phyloP scores from a whole-genome alignment of 2,888 invertebrate genomes.

The Cephus spinipes region DNA sequence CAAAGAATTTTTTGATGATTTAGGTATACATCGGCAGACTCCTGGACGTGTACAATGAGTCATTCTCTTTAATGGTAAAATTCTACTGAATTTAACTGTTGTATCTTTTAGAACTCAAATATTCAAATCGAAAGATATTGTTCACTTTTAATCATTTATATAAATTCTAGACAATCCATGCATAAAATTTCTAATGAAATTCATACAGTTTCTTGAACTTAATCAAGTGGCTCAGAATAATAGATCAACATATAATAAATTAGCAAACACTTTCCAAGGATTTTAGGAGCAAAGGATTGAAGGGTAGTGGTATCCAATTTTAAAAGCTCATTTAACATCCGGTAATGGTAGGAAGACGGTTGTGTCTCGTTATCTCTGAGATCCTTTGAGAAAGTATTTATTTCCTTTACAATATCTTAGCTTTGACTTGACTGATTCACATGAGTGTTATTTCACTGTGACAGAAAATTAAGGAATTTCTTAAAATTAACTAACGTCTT shows the following conservation, averaged over 20 bases:
- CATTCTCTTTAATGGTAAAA: background rate
- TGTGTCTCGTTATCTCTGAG: background rate
- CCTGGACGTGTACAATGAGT: background rate
- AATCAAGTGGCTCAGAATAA: background rate
- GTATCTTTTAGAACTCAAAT: background rate
- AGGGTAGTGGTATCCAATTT: background rate
- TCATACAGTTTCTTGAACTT: background rate
- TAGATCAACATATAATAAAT: background rate
- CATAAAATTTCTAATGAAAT: background rate
- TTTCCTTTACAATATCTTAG: background rate
- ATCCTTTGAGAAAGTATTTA: background rate
- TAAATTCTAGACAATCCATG: background rate
- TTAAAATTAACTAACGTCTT: background rate
- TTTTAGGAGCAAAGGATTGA: background rate
- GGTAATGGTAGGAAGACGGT: background rate
- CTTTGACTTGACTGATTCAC: background rate
- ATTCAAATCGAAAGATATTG: background rate
- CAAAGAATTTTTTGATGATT: background rate
- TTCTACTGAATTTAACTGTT: background rate
- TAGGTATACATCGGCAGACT: background rate
- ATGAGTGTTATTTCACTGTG: no score
- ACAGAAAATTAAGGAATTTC: background rate
- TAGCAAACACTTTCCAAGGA: background rate
- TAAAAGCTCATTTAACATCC: background rate
- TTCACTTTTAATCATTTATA: background rate